Evolutionary conservation across 2,113 vertebrate genomes (phyloP).

Genomic region (Urocitellus parryii): DNA sequence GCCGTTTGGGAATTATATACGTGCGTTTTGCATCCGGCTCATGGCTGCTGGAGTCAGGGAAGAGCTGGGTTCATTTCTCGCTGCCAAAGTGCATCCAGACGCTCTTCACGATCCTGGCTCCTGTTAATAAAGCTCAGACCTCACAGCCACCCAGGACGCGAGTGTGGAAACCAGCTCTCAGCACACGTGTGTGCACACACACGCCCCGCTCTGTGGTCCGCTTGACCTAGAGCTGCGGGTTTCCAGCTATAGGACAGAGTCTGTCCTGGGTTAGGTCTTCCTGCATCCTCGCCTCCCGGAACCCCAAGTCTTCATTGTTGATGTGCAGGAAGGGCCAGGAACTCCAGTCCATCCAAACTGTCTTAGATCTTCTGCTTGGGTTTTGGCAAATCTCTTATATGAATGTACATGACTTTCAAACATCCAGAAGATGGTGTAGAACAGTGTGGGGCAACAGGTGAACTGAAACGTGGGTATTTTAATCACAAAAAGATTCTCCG

Average conservation of each 20-base stretch:
- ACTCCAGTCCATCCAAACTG: background rate
- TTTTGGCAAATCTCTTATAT: background rate
- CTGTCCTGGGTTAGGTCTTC: background rate
- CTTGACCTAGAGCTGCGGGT: fast-evolving
- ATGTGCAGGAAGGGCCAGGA: background rate
- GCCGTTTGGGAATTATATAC: background rate
- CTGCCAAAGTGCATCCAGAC: conserved; percentile 47
- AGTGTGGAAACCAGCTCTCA: too few species aligned
- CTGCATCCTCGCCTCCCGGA: background rate
- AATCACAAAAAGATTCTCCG: background rate
- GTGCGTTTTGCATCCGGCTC: background rate
- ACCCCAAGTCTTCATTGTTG: background rate
- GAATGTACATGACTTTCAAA: background rate
- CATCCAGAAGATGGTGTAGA: background rate
- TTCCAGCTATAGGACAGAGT: background rate
- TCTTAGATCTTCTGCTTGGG: background rate
- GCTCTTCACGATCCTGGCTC: background rate
- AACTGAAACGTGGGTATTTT: background rate
- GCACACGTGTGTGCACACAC: fast-evolving
- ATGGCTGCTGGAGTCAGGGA: background rate
- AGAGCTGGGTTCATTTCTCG: background rate
- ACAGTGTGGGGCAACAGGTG: background rate
- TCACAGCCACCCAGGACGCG: fast-evolving
- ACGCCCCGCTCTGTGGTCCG: background rate
- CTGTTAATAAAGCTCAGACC: background rate